A percentile compares a stretch with the other conserved stretches of the same genome.
phyloP scores from a whole-genome alignment of 1,140 invertebrate species.

The Fopius arisanus region DNA sequence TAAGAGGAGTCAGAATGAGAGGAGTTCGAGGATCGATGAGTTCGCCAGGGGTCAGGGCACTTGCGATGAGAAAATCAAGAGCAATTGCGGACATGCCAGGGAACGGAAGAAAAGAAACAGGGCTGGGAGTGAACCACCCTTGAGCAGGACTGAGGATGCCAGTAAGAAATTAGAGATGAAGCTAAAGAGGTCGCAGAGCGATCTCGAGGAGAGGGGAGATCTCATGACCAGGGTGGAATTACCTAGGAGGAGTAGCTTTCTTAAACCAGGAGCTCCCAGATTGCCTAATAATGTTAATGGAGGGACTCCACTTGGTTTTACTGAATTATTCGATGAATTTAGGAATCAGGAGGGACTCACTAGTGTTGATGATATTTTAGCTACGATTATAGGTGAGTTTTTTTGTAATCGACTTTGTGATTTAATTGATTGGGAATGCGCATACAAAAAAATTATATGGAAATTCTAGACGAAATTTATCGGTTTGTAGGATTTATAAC shows the following conservation, averaged over 20 bases:
- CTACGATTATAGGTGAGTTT: conserved; percentile 75
- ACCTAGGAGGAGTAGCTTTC: conserved; percentile 81
- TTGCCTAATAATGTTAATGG: conserved; percentile 55
- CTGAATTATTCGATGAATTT: conserved; percentile 84
- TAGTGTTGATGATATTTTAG: conserved; percentile 87
- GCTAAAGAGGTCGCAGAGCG: conserved; percentile 67
- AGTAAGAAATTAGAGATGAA: conserved; percentile 57
- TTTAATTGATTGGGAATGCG: too few relatives aligned
- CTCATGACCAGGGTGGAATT: conserved; percentile 84
- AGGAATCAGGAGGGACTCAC: conserved; percentile 84
- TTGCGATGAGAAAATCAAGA: background rate
- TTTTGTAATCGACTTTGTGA: background rate
- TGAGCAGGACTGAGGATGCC: conserved; percentile 53
- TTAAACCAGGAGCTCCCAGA: conserved; percentile 72
- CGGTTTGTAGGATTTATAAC: too few relatives aligned
- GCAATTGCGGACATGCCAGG: background rate
- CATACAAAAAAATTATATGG: too few relatives aligned
- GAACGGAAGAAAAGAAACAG: conserved; percentile 50
- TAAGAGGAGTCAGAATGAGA: background rate
- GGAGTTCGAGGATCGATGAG: conserved; percentile 23
- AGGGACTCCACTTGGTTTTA: conserved; percentile 81
- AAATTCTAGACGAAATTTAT: too few relatives aligned
- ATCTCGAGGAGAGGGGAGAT: conserved; percentile 70
- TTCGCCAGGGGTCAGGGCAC: background rate
- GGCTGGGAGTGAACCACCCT: conserved; percentile 58